phyloP scores from a whole-genome alignment of 2,888 invertebrate species.

The Parnassius mnemosyne region DNA sequence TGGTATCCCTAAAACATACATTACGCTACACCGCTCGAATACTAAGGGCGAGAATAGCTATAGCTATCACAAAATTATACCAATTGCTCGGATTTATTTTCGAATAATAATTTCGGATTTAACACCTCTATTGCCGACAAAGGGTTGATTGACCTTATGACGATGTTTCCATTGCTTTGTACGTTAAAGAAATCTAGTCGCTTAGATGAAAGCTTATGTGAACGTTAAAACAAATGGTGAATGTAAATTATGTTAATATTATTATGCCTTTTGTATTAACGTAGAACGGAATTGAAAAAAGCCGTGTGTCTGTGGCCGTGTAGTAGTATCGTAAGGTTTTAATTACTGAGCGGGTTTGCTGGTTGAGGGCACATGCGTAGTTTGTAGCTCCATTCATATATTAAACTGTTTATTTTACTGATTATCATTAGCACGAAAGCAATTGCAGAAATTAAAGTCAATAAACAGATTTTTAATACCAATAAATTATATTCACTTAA shows the following conservation, averaged over 20 bases:
- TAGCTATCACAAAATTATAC: constrained; percentile 72
- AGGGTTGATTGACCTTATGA: constrained; percentile 39
- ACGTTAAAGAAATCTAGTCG: constrained; percentile 29
- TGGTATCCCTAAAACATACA: constrained; percentile 63
- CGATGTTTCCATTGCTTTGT: neutral
- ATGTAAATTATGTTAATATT: constrained; percentile 56
- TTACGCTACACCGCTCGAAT: constrained; percentile 72
- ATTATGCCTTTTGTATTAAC: constrained; percentile 50
- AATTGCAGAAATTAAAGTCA: constrained; percentile 40
- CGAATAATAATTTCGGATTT: constrained; percentile 68
- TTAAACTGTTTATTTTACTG: constrained; percentile 55
- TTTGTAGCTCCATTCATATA: constrained; percentile 46
- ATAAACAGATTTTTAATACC: neutral
- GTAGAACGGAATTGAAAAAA: constrained; percentile 33
- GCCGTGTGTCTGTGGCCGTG: constrained; percentile 24
- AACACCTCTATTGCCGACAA: constrained; percentile 51
- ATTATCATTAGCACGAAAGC: constrained; percentile 42
- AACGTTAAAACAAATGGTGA: constrained; percentile 26
- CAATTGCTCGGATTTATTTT: constrained; percentile 71
- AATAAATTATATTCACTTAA: too few relatives aligned
- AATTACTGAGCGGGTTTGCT: constrained; percentile 35
- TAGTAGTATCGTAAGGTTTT: constrained; percentile 34
- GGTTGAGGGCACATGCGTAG: constrained; percentile 32
- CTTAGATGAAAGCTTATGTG: constrained; percentile 43
- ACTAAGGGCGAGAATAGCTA: constrained; percentile 57